Evolutionary conservation across 2,888 invertebrate genomes (phyloP).

Genomic region (Lasioglossum morio): DNA sequence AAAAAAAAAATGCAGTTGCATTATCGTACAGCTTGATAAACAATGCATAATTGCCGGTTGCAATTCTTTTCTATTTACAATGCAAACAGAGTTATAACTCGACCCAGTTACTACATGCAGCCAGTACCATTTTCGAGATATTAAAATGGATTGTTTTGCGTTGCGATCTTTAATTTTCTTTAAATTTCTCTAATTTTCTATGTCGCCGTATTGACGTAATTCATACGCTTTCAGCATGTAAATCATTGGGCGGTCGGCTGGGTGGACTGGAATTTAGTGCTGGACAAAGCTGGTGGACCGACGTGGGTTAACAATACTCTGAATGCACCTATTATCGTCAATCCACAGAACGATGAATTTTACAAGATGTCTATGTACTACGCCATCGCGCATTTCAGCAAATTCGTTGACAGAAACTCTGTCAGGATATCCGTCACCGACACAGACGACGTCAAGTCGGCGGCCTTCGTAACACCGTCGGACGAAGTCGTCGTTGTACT

Average conservation of each 20-base stretch:
- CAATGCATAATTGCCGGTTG: no score
- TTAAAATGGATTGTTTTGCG: no score
- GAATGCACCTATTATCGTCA: constrained; percentile 92
- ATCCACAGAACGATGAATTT: constrained; percentile 88
- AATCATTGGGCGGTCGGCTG: constrained; percentile 86
- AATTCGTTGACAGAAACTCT: constrained; percentile 89
- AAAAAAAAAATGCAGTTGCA: no score
- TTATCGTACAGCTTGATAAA: no score
- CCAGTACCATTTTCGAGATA: no score
- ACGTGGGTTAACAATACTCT: constrained; percentile 92
- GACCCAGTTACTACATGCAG: no score
- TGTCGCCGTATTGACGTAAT: neutral
- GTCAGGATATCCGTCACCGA: constrained; percentile 77
- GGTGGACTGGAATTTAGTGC: constrained; percentile 96
- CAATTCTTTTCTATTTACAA: no score
- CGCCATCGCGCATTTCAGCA: constrained; percentile 92
- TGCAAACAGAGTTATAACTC: no score
- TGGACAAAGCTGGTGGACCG: constrained; percentile 92
- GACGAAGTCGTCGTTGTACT: neutral
- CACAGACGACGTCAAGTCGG: neutral
- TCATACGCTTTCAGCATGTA: neutral
- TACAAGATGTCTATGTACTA: constrained; percentile 96
- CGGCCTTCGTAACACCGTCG: neutral
- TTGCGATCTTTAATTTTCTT: no score
- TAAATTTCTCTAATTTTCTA: no score